Evolutionary conservation across 2,888 invertebrate genomes (phyloP), one percentile per base, ranked within the genome.

Genomic region (Trachelus stipa): DNA sequence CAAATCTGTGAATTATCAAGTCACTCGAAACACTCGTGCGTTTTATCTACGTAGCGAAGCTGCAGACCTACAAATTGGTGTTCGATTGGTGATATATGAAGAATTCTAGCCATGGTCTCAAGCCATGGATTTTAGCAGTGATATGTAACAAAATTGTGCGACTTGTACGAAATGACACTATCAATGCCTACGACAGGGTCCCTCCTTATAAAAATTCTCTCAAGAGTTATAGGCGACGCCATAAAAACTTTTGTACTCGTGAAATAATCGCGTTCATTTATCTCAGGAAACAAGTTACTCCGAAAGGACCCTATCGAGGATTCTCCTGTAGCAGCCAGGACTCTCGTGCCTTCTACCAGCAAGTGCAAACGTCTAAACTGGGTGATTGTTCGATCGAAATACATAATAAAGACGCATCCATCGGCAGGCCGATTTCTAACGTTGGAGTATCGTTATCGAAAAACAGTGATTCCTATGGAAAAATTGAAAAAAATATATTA

Each of bases 51-150:
- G 81, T 79, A 79, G 79, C 79, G 84, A 88, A 90, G 89, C 89
- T 89, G 87, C 87, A 86, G 86, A 84, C 85, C 81, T 81, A 83
- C 80, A 80, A 73, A 34, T 33, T 34, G 34, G 74, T 74, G 74
- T 74, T 34, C n/a, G 12, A 74, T 74, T 34, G 74, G 35, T 33
- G 68, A 81, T 73, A 80, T 81, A 87, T 86, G 87, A 87, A 75
- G 79, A 78, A 84, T 83, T 85, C 87, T 87, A 89, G 88, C 90
- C 90, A 90, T 90, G 90, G 90, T 86, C 90, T 84, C 90, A 90
- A 88, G 90, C 90, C 90, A 90, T 90, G 90, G 90, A 90, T 90
- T 90, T 90, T 90, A 89, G 89, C 88, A 84, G 88, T 89, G 89
- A 89, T 15, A 76, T 35, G n/a, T 85, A 81, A 80, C 83, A 84